phyloP scores from a whole-genome alignment of 2,888 invertebrate species.

The Sphinx pinastri region DNA sequence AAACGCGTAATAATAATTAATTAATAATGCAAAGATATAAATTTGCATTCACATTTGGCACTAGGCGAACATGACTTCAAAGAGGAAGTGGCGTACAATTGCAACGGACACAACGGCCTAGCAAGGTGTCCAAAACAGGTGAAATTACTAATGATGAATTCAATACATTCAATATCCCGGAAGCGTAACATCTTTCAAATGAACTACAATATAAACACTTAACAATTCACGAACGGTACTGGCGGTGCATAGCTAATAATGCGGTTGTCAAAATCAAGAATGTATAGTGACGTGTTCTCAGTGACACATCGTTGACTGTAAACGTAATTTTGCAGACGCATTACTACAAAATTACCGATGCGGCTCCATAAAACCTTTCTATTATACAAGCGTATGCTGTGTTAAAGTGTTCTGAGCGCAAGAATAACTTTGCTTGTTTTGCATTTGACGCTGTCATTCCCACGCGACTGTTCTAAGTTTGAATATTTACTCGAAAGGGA shows the following conservation, averaged over 20 bases:
- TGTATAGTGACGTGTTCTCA: background rate
- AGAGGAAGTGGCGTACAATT: conserved; percentile 21
- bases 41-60: background rate
- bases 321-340: conserved; percentile 22
- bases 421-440: conserved; percentile 8
- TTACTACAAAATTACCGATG: conserved; percentile 4
- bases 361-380: background rate
- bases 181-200: conserved; percentile 44
- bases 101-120: conserved; percentile 11
- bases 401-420: background rate
- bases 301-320: conserved; percentile 12
- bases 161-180: conserved; percentile 38
- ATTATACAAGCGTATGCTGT: background rate
- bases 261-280: conserved; percentile 15
- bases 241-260: conserved; percentile 6
- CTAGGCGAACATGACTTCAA: conserved; percentile 11
- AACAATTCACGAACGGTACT: conserved; percentile 22
- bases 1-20: background rate
- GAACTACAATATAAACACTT: conserved; percentile 29
- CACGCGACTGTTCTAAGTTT: conserved; percentile 26
- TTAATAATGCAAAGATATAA: background rate
- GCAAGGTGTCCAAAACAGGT: conserved; percentile 38
- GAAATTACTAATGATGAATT: conserved; percentile 41
- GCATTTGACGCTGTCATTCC: conserved; percentile 27
- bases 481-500: conserved; percentile 24